Percentiles rank a stretch among this genome's conserved stretches.
phyloP scores from a whole-genome alignment of 1,140 invertebrate species.

The Drosophila ogumai region DNA sequence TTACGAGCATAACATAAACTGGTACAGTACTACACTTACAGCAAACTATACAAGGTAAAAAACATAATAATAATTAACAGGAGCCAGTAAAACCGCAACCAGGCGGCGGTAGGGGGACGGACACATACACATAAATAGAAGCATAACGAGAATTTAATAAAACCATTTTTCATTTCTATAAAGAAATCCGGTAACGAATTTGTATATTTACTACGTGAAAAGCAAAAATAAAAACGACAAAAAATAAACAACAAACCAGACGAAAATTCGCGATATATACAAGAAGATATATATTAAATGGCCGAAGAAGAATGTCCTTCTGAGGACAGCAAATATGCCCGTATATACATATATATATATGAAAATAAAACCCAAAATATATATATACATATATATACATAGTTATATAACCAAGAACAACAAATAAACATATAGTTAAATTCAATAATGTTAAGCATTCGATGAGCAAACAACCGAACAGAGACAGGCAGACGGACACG shows the following conservation, averaged over 20 bases:
- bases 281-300: conserved; percentile 45
- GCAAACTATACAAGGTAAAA: conserved; percentile 82
- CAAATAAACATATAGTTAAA: conserved; percentile 83
- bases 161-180: conserved; percentile 79
- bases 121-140: conserved; percentile 70
- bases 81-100: conserved; percentile 32
- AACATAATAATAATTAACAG: conserved; percentile 53
- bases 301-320: conserved; percentile 15
- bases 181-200: conserved; percentile 81
- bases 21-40: conserved; percentile 79
- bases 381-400: conserved; percentile 65
- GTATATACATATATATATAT: conserved; percentile 51
- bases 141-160: conserved; percentile 77
- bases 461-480: conserved; percentile 45
- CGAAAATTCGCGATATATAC: conserved; percentile 46
- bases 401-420: conserved; percentile 83
- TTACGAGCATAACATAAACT: conserved; percentile 50
- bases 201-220: conserved; percentile 80
- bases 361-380: conserved; percentile 36
- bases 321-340: conserved; percentile 67
- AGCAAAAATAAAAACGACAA: conserved; percentile 13
- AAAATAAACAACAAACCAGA: conserved; percentile 9
- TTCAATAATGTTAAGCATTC: conserved; percentile 79
- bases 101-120: conserved; percentile 20
- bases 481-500: conserved; percentile 42